Conservation (phyloP, 2,888 invertebrate genomes). For the Spicauda simplicius region DNA sequence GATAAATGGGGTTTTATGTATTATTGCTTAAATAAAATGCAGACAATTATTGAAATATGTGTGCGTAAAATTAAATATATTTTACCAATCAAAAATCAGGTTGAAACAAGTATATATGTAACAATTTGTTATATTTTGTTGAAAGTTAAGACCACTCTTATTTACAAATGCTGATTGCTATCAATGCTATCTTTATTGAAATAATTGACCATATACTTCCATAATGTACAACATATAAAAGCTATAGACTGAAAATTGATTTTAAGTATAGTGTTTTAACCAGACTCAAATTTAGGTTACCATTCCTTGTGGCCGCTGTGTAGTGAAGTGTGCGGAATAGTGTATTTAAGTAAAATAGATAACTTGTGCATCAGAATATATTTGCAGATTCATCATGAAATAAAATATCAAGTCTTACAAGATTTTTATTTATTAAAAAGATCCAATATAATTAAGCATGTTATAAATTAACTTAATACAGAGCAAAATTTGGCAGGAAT, state of each 20-base stretch:
- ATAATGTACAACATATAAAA: no score
- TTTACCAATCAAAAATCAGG: no score
- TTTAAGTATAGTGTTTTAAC: not conserved
- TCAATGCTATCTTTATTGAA: no score
- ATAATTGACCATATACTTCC: no score
- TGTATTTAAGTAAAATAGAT: constrained; percentile 7
- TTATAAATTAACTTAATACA: not conserved
- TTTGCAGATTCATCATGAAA: constrained; percentile 23
- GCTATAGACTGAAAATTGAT: not conserved
- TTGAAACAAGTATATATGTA: no score
- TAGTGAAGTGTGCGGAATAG: not conserved
- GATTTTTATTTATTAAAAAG: constrained; percentile 14
- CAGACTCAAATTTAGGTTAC: constrained; percentile 10
- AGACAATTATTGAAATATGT: no score
- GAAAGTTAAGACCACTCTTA: no score
- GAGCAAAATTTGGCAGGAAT: not conserved
- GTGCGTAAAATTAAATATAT: no score
- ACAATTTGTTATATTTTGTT: no score
- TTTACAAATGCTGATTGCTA: no score
- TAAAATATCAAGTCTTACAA: constrained; percentile 20
- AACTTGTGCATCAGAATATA: constrained; percentile 4
- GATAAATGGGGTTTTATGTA: not conserved
- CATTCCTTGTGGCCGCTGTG: not conserved
- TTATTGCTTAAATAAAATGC: no score
- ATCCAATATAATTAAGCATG: not conserved